Base-by-base conservation (phyloP, 1,140 invertebrate species). In the Aphaenogaster rudis region DNA sequence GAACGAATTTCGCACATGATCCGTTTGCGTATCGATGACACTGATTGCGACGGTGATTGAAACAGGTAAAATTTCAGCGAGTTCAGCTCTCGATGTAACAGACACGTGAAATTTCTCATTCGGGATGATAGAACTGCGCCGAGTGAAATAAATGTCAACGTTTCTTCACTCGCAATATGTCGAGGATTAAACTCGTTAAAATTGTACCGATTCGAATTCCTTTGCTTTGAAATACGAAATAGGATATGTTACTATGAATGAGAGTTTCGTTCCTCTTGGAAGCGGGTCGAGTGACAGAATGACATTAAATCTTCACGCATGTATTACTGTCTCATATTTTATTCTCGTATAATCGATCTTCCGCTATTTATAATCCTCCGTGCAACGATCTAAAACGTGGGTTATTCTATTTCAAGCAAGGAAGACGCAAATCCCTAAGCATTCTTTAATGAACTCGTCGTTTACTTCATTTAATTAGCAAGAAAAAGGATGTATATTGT, bases 321-420 rank as follows among this genome's bases (percentile, higher is more conserved):
- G n/a, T 48, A 36, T 33, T 50, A 50, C 17, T 57, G 42, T 48
- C 39, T 59, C 39, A 17, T 59, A 66, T 39, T 66, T 64, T 39
- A 66, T 39, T 81, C 4, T n/a, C 7, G n/a, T 42, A 39, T 54
- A 72, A 81, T 81, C 79, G 66, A 71, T 81, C 21, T 72, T 45
- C 39, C 11, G 39, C 7, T 81, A 81, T 81, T 81, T 81, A 81
- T 81, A 72, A 81, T 15, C 17, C 28, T 6, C 5, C 6, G 1
- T n/a, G 66, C 50, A 45, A 42, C 39, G 6, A 61, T 81, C 11
- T 45, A 45, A 71, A 72, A 72, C 17, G 13, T 21, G 17, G 28
- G 33, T 39, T 39, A 66, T 79, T 79, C 28, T 64, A 50, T 79
- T 67, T 50, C 54, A 5, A 36, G 7, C 50, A 57, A 17, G 15